A percentile compares a stretch with the other conserved stretches of the same genome.
Conservation (phyloP, 2,113 vertebrate genomes). For the Tympanuchus pallidicinctus region DNA sequence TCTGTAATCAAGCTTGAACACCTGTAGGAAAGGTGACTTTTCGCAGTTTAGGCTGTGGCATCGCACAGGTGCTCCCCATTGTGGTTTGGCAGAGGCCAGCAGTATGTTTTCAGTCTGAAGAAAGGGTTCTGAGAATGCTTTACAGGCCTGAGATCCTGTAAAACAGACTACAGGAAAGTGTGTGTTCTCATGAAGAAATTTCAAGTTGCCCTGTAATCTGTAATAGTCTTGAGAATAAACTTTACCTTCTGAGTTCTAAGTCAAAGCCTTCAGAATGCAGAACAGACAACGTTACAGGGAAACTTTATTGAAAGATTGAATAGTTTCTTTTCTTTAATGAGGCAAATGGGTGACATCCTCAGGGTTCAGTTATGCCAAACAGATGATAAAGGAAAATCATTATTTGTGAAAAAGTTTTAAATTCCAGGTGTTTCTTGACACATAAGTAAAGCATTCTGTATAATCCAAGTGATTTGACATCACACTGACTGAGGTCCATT, state of each 20-base stretch:
- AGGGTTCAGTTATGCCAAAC: background rate
- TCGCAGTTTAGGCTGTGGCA: background rate
- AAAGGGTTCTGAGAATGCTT: background rate
- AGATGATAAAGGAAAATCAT: background rate
- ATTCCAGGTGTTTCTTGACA: background rate
- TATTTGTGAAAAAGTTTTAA: background rate
- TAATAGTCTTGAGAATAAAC: background rate
- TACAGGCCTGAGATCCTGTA: background rate
- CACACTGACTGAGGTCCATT: rapidly evolving
- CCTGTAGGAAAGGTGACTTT: background rate
- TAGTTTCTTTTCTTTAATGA: background rate
- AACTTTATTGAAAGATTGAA: background rate
- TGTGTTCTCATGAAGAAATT: background rate
- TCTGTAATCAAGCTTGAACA: background rate
- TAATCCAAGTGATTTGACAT: background rate
- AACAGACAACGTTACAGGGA: background rate
- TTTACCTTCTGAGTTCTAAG: background rate
- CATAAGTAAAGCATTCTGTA: background rate
- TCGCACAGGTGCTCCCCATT: background rate
- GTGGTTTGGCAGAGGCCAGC: background rate
- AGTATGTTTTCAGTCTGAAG: background rate
- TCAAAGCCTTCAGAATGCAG: background rate
- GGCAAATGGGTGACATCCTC: background rate
- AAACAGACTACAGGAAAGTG: background rate
- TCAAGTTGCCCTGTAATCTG: background rate